Evolutionary conservation across 2,797 vertebrate genomes (phyloP).

Genomic region (Aplochiton taeniatus): DNA sequence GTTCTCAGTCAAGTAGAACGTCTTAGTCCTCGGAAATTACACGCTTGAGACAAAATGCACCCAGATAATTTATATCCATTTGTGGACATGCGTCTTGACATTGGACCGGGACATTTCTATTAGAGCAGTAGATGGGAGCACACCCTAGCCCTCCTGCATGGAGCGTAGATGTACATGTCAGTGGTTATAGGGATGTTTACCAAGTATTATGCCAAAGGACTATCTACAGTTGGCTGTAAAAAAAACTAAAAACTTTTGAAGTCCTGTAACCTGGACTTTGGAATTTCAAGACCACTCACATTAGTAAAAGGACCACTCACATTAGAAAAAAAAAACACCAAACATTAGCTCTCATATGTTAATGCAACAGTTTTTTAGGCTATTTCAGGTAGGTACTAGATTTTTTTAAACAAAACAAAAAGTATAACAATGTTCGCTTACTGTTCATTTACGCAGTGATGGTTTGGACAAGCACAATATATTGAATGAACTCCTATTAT

Average conservation of each 20-base stretch:
- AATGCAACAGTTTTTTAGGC: not conserved
- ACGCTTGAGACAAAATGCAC: constrained; percentile 26
- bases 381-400: not conserved
- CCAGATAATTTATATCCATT: not conserved
- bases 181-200: constrained; percentile 50
- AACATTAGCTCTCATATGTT: not conserved
- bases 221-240: constrained; percentile 56
- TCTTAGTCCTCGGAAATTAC: not conserved
- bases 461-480: constrained; percentile 66
- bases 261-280: constrained; percentile 11
- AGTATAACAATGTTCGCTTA: not conserved
- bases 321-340: no score
- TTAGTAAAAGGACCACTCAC: constrained; percentile 10
- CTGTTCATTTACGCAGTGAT: not conserved
- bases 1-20: constrained; percentile 7
- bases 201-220: constrained; percentile 79
- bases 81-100: not conserved
- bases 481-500: constrained; percentile 26
- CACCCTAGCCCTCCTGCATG: constrained; percentile 60
- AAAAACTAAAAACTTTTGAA: constrained; percentile 28
- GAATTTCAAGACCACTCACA: constrained; percentile 24
- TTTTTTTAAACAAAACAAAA: no score
- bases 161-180: constrained; percentile 46
- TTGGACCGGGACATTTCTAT: constrained; percentile 21
- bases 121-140: constrained; percentile 42